Base-by-base conservation (phyloP, 2,888 invertebrate genomes). In the Lepeophtheirus nordmannii region DNA sequence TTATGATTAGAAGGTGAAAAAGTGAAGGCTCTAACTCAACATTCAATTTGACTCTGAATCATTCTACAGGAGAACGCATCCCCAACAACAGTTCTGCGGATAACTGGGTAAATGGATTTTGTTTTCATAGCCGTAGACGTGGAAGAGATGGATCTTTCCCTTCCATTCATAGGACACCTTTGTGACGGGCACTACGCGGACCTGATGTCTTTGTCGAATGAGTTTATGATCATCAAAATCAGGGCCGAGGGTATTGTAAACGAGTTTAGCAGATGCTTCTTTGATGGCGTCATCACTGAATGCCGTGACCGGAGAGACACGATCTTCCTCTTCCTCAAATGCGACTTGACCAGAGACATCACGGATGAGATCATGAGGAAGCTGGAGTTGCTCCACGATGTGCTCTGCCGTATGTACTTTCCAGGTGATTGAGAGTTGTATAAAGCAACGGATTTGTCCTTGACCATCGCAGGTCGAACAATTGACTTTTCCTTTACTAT, bases 321-420 rank as follows among this genome's bases (percentile, higher is more conserved):
- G 72, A n/a, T 73, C 72, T 10, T 74, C 73, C 66, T 77, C 76
- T 71, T 80, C 79, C 70, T 78, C 76, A 69, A 79, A 78, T 7
- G 77, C 78, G 23, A 77, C 73, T 70, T 79, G 76, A 12, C 80
- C 80, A 1, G 75, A 74, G 8, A 77, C 79, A 67, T 72, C 73
- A 65, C 76, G 71, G 40, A 80, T 74, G 38, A 77, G 73, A 61
- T 75, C 73, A 69, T 77, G 76, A 1, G 78, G 78, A 38, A 79
- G 72, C n/a, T 73, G 72, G 65, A 71, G 72, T 62, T 74, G 71
- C 71, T 76, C 75, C 38, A 76, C 74, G 46, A 80, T 78, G 71
- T 78, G 77, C 69, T 80, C 79, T 38, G 78, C 76, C 11, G 75
- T 72, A 68, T 78, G 77, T 68, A 77, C 78, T 68, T 75, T 78